Percentiles rank a stretch among this genome's conserved stretches.
phyloP scores from a whole-genome alignment of 2,113 vertebrate genomes.

The Scatophagus argus region DNA sequence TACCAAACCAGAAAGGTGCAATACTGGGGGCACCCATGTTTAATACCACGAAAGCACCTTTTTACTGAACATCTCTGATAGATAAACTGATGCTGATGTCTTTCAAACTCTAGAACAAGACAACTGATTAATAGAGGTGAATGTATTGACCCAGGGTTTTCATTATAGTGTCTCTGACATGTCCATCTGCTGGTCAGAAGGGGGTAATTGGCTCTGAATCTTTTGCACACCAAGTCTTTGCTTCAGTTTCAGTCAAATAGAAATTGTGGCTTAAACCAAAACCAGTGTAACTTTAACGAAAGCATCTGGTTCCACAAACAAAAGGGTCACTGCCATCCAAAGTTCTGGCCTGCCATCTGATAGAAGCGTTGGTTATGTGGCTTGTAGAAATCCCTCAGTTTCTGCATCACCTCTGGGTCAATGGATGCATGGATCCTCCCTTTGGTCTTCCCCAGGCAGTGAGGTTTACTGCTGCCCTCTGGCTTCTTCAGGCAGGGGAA shows the following conservation, averaged over 20 bases:
- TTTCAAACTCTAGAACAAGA: slow-evolving; percentile 26
- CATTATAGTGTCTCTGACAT: slow-evolving; percentile 10
- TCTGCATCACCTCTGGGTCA: slow-evolving; percentile 77
- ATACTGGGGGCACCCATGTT: neutral
- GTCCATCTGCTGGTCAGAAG: slow-evolving; percentile 37
- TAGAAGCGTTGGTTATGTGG: slow-evolving; percentile 85
- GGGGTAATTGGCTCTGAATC: neutral
- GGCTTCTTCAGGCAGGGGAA: slow-evolving; percentile 89
- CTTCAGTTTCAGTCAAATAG: slow-evolving; percentile 28
- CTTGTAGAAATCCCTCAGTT: slow-evolving; percentile 84
- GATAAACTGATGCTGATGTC: neutral
- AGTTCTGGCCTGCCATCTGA: slow-evolving; percentile 84
- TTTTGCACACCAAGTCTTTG: neutral
- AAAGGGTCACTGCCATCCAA: slow-evolving; percentile 84
- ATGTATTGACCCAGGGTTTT: slow-evolving; percentile 16
- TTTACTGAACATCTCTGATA: slow-evolving; percentile 33
- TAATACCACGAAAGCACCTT: slow-evolving; percentile 17
- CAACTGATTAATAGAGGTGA: slow-evolving; percentile 23
- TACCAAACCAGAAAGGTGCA: neutral
- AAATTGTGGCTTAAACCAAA: slow-evolving; percentile 10
- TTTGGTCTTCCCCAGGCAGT: slow-evolving; percentile 87
- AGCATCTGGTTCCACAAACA: neutral
- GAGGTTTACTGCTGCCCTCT: slow-evolving; percentile 87
- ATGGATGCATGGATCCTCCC: slow-evolving; percentile 84
- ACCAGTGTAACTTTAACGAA: slow-evolving; percentile 6